Evolutionary conservation across 1,140 invertebrate species (phyloP), one percentile per base, ranked within the genome.

Genomic region (Philaenus spumarius): DNA sequence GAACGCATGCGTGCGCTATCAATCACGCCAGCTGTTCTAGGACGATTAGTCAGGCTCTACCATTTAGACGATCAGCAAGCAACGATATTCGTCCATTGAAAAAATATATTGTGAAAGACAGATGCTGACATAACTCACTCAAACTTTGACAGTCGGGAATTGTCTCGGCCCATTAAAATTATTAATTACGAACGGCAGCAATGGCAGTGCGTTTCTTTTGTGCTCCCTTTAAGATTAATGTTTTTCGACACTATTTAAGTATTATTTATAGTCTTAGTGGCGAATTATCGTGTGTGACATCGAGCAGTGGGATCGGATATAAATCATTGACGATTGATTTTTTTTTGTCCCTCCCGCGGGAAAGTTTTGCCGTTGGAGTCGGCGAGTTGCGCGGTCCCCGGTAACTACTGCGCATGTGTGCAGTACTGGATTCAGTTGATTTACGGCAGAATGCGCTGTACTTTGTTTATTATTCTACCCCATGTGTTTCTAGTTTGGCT

Each of bases 71-170:
- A 37, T 35, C 30, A 47, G 37, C 50, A 22, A 35, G 50, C 50
- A 30, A 30, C 50, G 50, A 37, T 37, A 20, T 53, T 39, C 50
- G 50, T 15, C 35, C 50, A 39, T 39, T 39, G 50, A 53, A 53
- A 47, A 47, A 53, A 37, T 39, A 37, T 35, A 30, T 30, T 30
- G 26, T 30, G 9, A 30, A 39, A 53, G 50, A 53, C 50, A 53
- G 50, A 53, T 53, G 50, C 50, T 53, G 50, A 53, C 50, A 53
- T 53, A 53, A 53, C 50, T 53, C 50, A 53, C 50, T 53, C 50
- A 53, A 53, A 53, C 50, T 53, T 35, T 14, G 24, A 26, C 23
- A 22, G 14, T 9, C 3, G 7, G 30, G 50, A 53, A 53, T 53
- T 53, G 50, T 53, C 50, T 30, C 50, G 50, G 34, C 14, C 50